Conservation (phyloP, 2,797 vertebrate species). For the Malurus splendens region DNA sequence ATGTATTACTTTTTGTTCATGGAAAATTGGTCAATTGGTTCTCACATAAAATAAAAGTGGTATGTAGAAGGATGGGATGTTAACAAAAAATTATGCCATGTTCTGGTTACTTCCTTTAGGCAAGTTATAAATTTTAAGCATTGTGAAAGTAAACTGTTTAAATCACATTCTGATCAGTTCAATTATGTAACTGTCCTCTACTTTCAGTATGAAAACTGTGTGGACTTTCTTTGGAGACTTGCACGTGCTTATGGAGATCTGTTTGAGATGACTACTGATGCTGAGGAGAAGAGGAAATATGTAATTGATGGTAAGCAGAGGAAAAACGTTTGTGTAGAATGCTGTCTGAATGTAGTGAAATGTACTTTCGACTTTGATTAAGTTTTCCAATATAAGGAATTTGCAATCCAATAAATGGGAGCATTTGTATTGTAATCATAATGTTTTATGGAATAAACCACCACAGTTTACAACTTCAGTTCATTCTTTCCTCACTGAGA, state of each 20-base stretch:
- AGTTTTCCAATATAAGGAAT: background rate
- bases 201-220: slow-evolving; percentile 80
- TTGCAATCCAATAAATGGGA: background rate
- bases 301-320: slow-evolving; percentile 81
- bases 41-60: background rate
- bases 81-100: background rate
- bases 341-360: background rate
- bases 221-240: slow-evolving; percentile 87
- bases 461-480: background rate
- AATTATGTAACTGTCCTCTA: background rate
- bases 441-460: background rate
- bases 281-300: slow-evolving; percentile 82
- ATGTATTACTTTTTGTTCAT: background rate
- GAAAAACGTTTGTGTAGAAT: background rate
- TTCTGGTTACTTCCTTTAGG: background rate
- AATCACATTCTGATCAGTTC: background rate
- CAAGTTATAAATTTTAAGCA: background rate
- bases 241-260: slow-evolving; percentile 86
- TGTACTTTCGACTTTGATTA: background rate
- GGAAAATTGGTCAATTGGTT: background rate
- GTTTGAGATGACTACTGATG: slow-evolving; percentile 78
- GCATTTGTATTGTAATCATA: background rate
- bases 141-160: background rate
- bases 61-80: background rate
- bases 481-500: background rate